Evolutionary conservation across 2,113 vertebrate genomes (phyloP), one percentile per base, ranked within the genome.

Genomic region (Phylloscopus whistleri): DNA sequence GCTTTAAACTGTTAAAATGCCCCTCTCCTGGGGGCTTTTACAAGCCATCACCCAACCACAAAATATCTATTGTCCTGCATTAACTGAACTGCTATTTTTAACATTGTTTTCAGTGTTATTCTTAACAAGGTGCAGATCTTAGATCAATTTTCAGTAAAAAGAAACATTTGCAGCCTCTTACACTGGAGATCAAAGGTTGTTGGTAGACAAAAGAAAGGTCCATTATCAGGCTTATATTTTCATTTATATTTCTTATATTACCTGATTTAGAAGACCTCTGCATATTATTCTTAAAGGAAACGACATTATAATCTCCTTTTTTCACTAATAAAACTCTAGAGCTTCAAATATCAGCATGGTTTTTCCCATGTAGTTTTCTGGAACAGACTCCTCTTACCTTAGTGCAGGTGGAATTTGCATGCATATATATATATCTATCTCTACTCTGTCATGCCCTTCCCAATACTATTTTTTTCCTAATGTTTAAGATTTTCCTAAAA

Each of bases 61-160:
- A 37, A 55, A 78, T 72, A 63, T 46, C 33, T 59, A 9, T 48
- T 93, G 68, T 84, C 64, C 37, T 43, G 13, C 81, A 41, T 24
- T 67, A 92, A 87, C 48, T 24, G 30, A 78, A 75, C 33, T 79
- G 24, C 55, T 78, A 64, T 87, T 78, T 76, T 87, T 79, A 52
- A 72, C 24, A 69, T 83, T 79, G 49, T 58, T 94, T 85, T 82
- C 58, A 64, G 12, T 76, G 33, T 44, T 85, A 60, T 52, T 75
- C 27, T 89, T 89, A 68, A 87, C 11, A 56, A 69, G 27, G 10
- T 66, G 41, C 14, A 88, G 16, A 28, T 79, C 67, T 85, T 73
- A 79, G 84, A 64, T 49, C 0, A 83, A 62, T 76, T 83, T 46
- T 80, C 41, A 39, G 9, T 73, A 69, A 85, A 49, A 85, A 90